Evolutionary conservation across 2,797 vertebrate genomes (phyloP).

Genomic region (Denticeps clupeoides): DNA sequence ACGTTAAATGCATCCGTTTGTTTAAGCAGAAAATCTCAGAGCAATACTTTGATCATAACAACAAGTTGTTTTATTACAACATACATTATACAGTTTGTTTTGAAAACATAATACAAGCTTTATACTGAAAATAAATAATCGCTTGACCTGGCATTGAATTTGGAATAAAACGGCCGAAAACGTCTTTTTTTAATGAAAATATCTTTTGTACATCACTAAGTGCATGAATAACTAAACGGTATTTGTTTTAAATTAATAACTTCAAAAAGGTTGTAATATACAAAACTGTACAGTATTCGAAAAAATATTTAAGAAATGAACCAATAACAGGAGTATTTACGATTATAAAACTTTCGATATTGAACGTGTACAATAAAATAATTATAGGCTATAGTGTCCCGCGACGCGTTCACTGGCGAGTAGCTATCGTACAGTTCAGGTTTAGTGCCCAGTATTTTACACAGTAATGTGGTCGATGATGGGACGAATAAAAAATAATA

Average conservation of each 20-base stretch:
- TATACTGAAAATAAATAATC: constrained; percentile 98
- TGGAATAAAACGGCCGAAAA: constrained; percentile 95
- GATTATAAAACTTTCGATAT: constrained; percentile 67
- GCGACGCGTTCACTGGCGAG: constrained; percentile 42
- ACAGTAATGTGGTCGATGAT: constrained; percentile 67
- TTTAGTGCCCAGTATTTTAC: constrained; percentile 46
- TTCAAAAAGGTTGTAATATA: constrained; percentile 89
- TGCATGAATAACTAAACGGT: constrained; percentile 95
- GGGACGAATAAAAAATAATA: constrained; percentile 44
- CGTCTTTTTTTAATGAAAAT: constrained; percentile 94
- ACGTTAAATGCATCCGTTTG: no score
- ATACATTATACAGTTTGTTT: constrained; percentile 66
- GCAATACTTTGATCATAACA: constrained; percentile 69
- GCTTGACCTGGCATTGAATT: constrained; percentile 84
- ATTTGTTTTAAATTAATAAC: constrained; percentile 96
- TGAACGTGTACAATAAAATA: constrained; percentile 63
- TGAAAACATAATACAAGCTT: constrained; percentile 85
- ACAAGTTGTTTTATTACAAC: constrained; percentile 70
- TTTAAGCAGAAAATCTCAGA: constrained; percentile 39
- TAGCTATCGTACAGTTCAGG: constrained; percentile 42
- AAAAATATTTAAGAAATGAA: constrained; percentile 79
- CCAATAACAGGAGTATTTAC: constrained; percentile 63
- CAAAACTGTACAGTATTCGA: constrained; percentile 97
- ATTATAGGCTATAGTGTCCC: constrained; percentile 59
- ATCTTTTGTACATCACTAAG: constrained; percentile 90